Evolutionary conservation across 2,797 vertebrate genomes (phyloP).

Genomic region (Labeo calbasu): DNA sequence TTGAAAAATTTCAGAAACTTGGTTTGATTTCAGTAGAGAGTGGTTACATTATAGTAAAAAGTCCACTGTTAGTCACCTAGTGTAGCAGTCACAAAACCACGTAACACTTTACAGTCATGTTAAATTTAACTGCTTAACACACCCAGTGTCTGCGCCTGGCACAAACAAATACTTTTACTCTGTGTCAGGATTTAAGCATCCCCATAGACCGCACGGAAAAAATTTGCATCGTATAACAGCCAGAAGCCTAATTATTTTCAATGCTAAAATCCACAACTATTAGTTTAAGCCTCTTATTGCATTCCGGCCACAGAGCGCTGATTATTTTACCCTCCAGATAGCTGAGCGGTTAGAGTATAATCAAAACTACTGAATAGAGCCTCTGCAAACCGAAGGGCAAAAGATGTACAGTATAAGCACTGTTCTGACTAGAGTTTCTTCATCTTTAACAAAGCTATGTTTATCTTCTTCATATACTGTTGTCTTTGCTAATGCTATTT

Average conservation of each 20-base stretch:
- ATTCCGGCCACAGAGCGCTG: conserved; percentile 69
- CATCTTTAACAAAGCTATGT: conserved; percentile 43
- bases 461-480: conserved; percentile 27
- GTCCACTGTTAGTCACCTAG: not conserved
- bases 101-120: not conserved
- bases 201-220: conserved; percentile 44
- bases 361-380: not conserved
- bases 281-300: conserved; percentile 72
- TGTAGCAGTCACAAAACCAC: conserved; percentile 15
- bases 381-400: conserved; percentile 11
- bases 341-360: conserved; percentile 44
- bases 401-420: conserved; percentile 57
- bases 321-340: conserved; percentile 60
- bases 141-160: not conserved
- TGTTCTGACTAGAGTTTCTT: conserved; percentile 55
- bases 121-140: not conserved
- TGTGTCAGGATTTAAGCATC: conserved; percentile 22
- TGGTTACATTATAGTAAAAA: not conserved
- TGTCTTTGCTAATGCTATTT: not conserved
- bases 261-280: conserved; percentile 56
- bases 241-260: conserved; percentile 61
- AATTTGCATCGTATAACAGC: conserved; percentile 47
- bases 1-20: not conserved
- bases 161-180: conserved; percentile 32
- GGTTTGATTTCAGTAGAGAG: not conserved